Conservation (phyloP, 1,140 invertebrate genomes). For the Brachystomella parvula region DNA sequence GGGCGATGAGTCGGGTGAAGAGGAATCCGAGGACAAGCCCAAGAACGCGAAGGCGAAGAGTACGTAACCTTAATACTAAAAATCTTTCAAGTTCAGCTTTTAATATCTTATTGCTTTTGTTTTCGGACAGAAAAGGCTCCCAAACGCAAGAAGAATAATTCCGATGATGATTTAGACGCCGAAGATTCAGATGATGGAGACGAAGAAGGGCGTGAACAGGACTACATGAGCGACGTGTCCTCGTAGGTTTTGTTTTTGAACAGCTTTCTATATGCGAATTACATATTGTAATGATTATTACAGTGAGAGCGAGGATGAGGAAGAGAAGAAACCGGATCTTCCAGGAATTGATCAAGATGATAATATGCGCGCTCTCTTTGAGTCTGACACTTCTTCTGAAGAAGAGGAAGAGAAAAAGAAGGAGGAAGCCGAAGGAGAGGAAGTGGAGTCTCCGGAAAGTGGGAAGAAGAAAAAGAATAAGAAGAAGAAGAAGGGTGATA, state of each 20-base stretch:
- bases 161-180: constrained; percentile 75
- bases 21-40: constrained; percentile 50
- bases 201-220: constrained; percentile 81
- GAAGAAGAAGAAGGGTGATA: constrained; percentile 29
- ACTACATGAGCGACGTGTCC: constrained; percentile 78
- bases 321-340: constrained; percentile 54
- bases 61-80: too few relatives aligned
- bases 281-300: not conserved
- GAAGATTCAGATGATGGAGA: constrained; percentile 96
- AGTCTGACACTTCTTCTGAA: constrained; percentile 71
- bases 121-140: not conserved
- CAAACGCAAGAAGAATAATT: constrained; percentile 66
- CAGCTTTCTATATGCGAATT: not conserved
- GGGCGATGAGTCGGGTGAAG: constrained; percentile 53
- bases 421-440: constrained; percentile 32
- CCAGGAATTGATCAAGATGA: constrained; percentile 84
- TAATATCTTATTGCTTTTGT: not conserved
- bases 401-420: constrained; percentile 53
- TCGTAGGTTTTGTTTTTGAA: constrained; percentile 19
- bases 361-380: constrained; percentile 72
- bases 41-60: constrained; percentile 62
- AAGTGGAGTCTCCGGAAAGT: constrained; percentile 17
- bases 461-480: constrained; percentile 37
- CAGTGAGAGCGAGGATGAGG: constrained; percentile 51
- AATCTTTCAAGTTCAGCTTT: too few relatives aligned